A percentile compares a stretch with the other conserved stretches of the same genome.
Evolutionary conservation across 2,113 vertebrate genomes (phyloP).

Genomic region (Panthera leo): DNA sequence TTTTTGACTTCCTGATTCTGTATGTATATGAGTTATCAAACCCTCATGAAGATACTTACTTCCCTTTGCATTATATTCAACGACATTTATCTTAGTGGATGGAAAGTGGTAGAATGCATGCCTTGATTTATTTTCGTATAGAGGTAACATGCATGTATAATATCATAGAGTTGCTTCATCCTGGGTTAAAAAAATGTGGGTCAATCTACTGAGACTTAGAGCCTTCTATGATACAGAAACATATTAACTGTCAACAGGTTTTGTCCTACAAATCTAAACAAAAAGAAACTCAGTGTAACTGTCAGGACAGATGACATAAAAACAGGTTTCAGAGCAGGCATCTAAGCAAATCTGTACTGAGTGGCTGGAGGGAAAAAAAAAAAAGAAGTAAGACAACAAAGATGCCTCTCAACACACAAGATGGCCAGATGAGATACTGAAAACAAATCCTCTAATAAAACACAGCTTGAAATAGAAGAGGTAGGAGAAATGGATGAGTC

Average conservation of each 20-base stretch:
- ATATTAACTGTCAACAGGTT: not conserved
- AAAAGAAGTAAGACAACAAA: constrained; percentile 39
- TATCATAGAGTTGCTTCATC: not conserved
- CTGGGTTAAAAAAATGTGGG: not conserved
- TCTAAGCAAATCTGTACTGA: constrained; percentile 21
- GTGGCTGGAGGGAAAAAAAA: not conserved
- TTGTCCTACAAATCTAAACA: not conserved
- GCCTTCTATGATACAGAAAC: constrained; percentile 12
- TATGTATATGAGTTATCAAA: too few species aligned
- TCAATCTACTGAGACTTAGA: not conserved
- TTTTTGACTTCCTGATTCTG: not conserved
- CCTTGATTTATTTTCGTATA: not conserved
- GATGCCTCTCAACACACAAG: not conserved
- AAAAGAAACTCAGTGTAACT: not conserved
- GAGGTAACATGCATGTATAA: not conserved
- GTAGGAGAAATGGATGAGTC: constrained; percentile 49
- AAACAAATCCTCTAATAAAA: constrained; percentile 65
- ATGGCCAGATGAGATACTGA: constrained; percentile 42
- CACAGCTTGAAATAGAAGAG: constrained; percentile 29
- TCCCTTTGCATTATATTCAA: not conserved
- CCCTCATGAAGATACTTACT: not conserved
- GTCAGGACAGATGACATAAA: not conserved
- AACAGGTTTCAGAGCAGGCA: constrained; percentile 33
- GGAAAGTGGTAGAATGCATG: not conserved
- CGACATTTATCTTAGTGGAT: not conserved